phyloP scores from a whole-genome alignment of 2,113 vertebrate species.

The Muntiacus muntjak region DNA sequence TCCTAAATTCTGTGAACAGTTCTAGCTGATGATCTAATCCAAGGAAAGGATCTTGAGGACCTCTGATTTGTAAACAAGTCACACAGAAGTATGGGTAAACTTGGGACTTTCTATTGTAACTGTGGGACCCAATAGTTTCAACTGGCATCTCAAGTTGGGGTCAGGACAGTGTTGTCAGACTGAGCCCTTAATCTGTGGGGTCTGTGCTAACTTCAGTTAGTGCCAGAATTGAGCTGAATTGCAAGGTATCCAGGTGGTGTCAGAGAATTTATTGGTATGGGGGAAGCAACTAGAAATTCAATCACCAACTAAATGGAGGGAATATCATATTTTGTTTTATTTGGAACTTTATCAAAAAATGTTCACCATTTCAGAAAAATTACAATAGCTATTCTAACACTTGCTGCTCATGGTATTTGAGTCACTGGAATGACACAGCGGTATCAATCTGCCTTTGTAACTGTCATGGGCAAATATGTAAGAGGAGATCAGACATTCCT shows the following conservation, averaged over 20 bases:
- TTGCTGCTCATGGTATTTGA: neutral
- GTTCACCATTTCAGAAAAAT: constrained; percentile 8
- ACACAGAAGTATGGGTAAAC: neutral
- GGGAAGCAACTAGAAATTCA: neutral
- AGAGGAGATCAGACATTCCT: neutral
- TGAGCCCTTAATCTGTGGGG: too few relatives aligned
- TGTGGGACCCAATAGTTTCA: neutral
- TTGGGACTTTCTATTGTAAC: neutral
- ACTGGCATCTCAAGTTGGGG: neutral
- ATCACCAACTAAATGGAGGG: neutral
- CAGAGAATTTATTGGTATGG: neutral
- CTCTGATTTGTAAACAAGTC: neutral
- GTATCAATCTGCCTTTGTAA: neutral
- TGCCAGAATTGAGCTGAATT: neutral
- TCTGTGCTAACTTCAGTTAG: neutral
- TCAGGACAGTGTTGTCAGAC: neutral
- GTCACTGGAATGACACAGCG: neutral
- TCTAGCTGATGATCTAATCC: neutral
- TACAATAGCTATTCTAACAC: neutral
- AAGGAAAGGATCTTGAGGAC: neutral
- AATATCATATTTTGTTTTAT: neutral
- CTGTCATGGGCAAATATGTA: neutral
- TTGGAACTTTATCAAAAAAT: neutral
- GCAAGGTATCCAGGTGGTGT: neutral
- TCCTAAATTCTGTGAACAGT: neutral